Evolutionary conservation across 2,888 invertebrate genomes (phyloP).

Genomic region (Colostygia pectinataria): DNA sequence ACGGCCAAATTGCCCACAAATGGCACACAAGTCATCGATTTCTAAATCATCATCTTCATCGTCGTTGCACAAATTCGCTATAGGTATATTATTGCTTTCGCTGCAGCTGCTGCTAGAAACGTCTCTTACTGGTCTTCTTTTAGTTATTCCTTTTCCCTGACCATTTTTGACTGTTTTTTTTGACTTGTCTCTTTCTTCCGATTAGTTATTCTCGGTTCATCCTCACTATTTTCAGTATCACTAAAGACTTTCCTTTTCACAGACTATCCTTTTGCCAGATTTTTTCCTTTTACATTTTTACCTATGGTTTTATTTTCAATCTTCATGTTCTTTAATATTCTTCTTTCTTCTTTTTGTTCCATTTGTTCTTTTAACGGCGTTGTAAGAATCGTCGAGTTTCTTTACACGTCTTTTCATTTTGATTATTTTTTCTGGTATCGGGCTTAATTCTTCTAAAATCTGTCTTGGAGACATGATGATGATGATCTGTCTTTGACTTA

Average conservation of each 20-base stretch:
- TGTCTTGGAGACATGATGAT: too few species aligned
- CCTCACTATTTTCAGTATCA: slow-evolving; percentile 7
- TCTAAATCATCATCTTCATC: slow-evolving; percentile 12
- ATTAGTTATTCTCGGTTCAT: background rate
- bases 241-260: slow-evolving; percentile 7
- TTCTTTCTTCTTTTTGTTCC: slow-evolving; percentile 6
- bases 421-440: slow-evolving; percentile 6
- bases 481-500: too few species aligned
- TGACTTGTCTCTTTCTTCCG: slow-evolving; percentile 1
- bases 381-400: slow-evolving; percentile 7
- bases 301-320: background rate
- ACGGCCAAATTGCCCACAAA: slow-evolving; percentile 5
- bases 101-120: background rate
- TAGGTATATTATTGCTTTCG: too few species aligned
- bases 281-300: slow-evolving; percentile 3
- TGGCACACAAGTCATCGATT: background rate
- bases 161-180: slow-evolving; percentile 1
- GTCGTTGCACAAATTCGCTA: background rate
- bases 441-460: slow-evolving; percentile 10
- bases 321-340: too few species aligned
- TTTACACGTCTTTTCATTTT: slow-evolving; percentile 6
- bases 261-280: background rate
- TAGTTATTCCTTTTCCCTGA: background rate
- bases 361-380: slow-evolving; percentile 6
- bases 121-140: background rate